These are phyloP conservation scores for Oryctolagus cuniculus DNA, from an alignment of 2,113 vertebrate species.

Conservation along the genomic window mOryCun1.1 NC_091443.1:38125501-38126000, in stretches of 20 bases:
- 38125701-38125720: no score
- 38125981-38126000: slow-evolving; percentile 35
- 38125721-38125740: not conserved
- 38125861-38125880: not conserved
- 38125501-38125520: no score
- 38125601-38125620: not conserved
- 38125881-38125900: slow-evolving; percentile 12
- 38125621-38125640: not conserved
- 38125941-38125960: slow-evolving; percentile 2
- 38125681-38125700: not conserved
- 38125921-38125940: slow-evolving; percentile 51
- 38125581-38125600: not conserved
- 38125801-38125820: not conserved
- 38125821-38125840: not conserved
- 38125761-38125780: not conserved
- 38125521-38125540: not conserved
- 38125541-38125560: not conserved
- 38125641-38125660: not conserved
- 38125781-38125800: slow-evolving; percentile 32
- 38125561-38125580: not conserved
- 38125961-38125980: not conserved
- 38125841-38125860: not conserved
- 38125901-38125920: not conserved
- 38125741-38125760: not conserved
- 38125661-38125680: not conserved